Evolutionary conservation across 1,140 invertebrate genomes (phyloP).

Genomic region (Drosophila teissieri): DNA sequence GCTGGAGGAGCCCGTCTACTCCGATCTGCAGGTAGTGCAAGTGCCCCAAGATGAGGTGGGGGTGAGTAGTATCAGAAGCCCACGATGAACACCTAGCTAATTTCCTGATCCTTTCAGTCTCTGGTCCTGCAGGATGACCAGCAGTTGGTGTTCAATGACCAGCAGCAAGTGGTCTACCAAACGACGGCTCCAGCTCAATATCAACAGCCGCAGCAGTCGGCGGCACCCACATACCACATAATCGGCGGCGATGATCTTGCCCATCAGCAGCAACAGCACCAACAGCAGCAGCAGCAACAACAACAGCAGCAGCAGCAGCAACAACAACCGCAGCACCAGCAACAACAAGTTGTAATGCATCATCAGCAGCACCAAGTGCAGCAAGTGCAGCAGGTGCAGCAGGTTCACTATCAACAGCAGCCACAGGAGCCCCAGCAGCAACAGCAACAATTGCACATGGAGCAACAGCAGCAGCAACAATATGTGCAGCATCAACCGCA

Average conservation of each 20-base stretch:
- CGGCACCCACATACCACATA: slow-evolving; percentile 71
- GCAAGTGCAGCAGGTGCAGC: slow-evolving; percentile 52
- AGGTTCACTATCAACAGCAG: slow-evolving; percentile 64
- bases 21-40: slow-evolving; percentile 79
- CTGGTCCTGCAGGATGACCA: slow-evolving; percentile 77
- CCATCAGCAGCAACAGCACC: slow-evolving; percentile 71
- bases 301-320: slow-evolving; percentile 69
- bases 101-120: slow-evolving; percentile 30
- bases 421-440: slow-evolving; percentile 55
- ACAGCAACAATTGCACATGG: slow-evolving; percentile 61
- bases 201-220: slow-evolving; percentile 62
- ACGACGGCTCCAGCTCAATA: slow-evolving; percentile 66
- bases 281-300: slow-evolving; percentile 53
- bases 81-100: neutral
- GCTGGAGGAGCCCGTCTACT: slow-evolving; percentile 69
- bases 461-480: slow-evolving; percentile 66
- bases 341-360: slow-evolving; percentile 68
- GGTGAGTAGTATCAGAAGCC: slow-evolving; percentile 51
- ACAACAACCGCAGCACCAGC: slow-evolving; percentile 67
- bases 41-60: slow-evolving; percentile 75
- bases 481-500: slow-evolving; percentile 70
- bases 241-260: slow-evolving; percentile 69
- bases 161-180: slow-evolving; percentile 81
- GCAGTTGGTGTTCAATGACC: slow-evolving; percentile 76
- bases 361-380: slow-evolving; percentile 60